Base-by-base conservation (phyloP, 2,113 vertebrate genomes). In the Parotia lawesii region DNA sequence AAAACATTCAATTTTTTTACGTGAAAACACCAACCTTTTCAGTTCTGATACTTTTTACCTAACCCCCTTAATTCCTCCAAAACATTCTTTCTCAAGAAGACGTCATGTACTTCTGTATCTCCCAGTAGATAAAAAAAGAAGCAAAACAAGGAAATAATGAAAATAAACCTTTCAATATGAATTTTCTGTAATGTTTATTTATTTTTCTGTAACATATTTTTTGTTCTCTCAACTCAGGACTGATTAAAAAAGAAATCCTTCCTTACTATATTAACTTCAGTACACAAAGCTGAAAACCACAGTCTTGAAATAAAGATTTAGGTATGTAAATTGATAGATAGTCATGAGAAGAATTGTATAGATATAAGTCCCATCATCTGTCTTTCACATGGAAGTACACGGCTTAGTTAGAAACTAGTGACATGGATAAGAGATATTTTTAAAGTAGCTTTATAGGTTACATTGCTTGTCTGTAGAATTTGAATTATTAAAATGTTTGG, bases 1-100 rank as follows among this genome's bases (percentile, higher is more conserved):
- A 95, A 97, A 98, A 90, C 89, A 92, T 89, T 75, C 70, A 3
- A 16, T 2, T 93, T 88, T 97, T 96, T 97, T 80, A 73, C 76
- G 82, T 80, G 88, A 91, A 96, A 97, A 96, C 80, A 94, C 21
- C 53, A 94, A 40, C 58, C 67, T 94, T 96, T 96, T 82, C 62
- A 62, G 47, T 83, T 93, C 72, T 69, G 76, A 60, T 86, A 80
- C 60, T 80, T 53, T 48, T 62, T 80, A 50, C 12, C 20, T 44
- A 31, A 22, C 44, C 10, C 5, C 8, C 14, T 42, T 27, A 44
- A 35, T 42, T 50, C 15, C 15, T 44, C 17, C 7, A 42, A 37
- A 58, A 42, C 62, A n/a, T 94, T 35, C 54, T 86, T 78, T 90
- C 72, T 95, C 57, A 94, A 75, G 65, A 85, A 89, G 71, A 74